Evolutionary conservation across 2,113 vertebrate species (phyloP).

Genomic region (Procavia capensis): DNA sequence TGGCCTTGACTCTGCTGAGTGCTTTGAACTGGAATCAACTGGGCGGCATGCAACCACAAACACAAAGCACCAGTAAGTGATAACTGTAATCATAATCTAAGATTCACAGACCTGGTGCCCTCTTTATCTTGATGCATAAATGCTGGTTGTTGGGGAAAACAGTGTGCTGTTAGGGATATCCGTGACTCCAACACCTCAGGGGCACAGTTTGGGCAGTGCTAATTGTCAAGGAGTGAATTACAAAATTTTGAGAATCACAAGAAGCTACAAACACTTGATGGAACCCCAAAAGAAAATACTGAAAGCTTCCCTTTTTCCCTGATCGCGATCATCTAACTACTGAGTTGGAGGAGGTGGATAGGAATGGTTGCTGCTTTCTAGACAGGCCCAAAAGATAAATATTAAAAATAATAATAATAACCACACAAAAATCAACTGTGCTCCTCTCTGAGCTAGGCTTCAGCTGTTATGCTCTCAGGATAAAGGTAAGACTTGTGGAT

Average conservation of each 20-base stretch:
- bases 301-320: not conserved
- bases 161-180: not conserved
- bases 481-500: not conserved
- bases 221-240: not conserved
- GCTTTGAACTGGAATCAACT: not conserved
- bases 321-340: not conserved
- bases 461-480: not conserved
- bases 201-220: not conserved
- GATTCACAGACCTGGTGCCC: not conserved
- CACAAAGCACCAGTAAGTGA: not conserved
- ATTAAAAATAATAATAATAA: not conserved
- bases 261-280: not conserved
- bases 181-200: no score
- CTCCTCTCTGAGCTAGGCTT: not conserved
- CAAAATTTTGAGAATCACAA: not conserved
- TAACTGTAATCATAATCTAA: not conserved
- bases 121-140: not conserved
- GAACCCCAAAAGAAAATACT: not conserved
- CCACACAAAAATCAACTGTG: not conserved
- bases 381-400: not conserved
- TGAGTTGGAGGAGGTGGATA: not conserved
- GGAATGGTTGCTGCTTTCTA: not conserved
- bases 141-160: not conserved
- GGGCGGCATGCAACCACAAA: not conserved
- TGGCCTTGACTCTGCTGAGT: not conserved